phyloP scores from a whole-genome alignment of 2,113 vertebrate species.

The Suricata suricatta region DNA sequence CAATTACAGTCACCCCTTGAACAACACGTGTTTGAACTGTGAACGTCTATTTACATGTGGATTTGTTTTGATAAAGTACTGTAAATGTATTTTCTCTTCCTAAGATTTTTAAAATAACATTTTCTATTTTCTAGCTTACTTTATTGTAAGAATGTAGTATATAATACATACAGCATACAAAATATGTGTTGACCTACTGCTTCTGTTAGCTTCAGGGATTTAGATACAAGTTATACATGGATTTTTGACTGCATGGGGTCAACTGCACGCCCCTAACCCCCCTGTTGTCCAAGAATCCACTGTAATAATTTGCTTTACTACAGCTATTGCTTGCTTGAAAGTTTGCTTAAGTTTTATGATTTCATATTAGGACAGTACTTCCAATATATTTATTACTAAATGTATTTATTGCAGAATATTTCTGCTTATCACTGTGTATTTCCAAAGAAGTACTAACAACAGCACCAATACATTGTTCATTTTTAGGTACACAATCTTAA shows the following conservation, averaged over 20 bases:
- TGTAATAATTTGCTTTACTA: background rate
- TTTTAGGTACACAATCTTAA: background rate
- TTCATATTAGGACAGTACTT: background rate
- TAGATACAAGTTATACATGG: background rate
- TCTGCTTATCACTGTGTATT: background rate
- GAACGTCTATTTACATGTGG: background rate
- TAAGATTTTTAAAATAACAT: background rate
- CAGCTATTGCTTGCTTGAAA: background rate
- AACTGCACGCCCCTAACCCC: background rate
- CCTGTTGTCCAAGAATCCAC: background rate
- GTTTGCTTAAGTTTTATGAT: conserved; percentile 2
- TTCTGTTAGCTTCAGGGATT: background rate
- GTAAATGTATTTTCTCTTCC: background rate
- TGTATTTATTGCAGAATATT: background rate
- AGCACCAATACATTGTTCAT: background rate
- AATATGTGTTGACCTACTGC: background rate
- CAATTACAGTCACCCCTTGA: background rate
- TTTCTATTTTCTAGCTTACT: background rate
- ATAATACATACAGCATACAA: background rate
- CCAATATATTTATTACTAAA: background rate
- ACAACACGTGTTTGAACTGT: background rate
- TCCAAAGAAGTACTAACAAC: background rate
- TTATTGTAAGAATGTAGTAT: background rate
- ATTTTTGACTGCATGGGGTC: background rate
- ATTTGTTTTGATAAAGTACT: background rate